Conservation (phyloP, 2,113 vertebrate genomes). For the Asarcornis scutulata region DNA sequence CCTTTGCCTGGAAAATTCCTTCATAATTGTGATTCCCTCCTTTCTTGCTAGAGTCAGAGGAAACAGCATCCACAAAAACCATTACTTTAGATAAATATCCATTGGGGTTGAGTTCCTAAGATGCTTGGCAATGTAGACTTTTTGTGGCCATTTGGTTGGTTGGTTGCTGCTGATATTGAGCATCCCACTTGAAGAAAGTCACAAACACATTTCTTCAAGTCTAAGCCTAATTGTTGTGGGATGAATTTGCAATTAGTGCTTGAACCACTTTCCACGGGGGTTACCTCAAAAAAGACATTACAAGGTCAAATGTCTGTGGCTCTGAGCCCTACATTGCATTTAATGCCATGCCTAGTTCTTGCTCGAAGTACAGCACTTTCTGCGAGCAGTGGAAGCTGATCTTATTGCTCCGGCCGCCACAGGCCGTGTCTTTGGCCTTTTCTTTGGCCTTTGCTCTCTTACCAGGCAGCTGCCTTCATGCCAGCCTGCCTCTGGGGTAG, state of each 20-base stretch:
- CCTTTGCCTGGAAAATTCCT: background rate
- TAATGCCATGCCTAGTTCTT: background rate
- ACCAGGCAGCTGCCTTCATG: background rate
- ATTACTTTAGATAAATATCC: background rate
- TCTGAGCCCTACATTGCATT: background rate
- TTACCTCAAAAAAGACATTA: background rate
- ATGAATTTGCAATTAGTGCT: background rate
- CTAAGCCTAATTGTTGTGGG: background rate
- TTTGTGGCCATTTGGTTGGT: background rate
- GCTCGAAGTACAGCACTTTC: background rate
- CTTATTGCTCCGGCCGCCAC: too few relatives aligned
- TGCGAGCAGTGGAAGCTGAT: background rate
- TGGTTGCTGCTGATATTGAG: background rate
- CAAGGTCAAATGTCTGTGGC: background rate
- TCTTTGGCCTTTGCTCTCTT: background rate
- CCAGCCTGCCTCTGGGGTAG: background rate
- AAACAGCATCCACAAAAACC: background rate
- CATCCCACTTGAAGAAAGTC: background rate
- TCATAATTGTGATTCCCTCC: background rate
- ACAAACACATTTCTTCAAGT: background rate
- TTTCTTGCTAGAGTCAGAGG: background rate
- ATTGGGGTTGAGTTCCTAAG: background rate
- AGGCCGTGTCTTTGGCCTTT: background rate
- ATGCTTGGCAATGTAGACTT: background rate
- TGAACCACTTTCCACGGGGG: background rate